Evolutionary conservation across 2,888 invertebrate genomes (phyloP).

Genomic region (Chrysina gloriosa): DNA sequence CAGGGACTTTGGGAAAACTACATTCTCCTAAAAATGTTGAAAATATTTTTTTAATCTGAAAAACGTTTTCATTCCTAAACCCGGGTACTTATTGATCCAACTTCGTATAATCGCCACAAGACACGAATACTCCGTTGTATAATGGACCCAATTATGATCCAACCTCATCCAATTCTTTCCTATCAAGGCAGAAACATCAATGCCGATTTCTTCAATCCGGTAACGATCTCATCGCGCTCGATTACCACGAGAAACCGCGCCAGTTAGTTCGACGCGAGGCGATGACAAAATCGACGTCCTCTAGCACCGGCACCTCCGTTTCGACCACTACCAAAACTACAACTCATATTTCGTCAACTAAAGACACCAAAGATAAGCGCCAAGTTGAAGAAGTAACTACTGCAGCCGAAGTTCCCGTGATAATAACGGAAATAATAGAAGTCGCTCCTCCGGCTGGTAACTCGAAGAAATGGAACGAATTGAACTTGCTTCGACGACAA

Average conservation of each 20-base stretch:
- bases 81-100: too few relatives aligned
- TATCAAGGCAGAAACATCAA: slow-evolving; percentile 13
- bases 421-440: slow-evolving; percentile 17
- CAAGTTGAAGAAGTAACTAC: not conserved
- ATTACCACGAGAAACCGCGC: not conserved
- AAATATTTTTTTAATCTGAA: too few relatives aligned
- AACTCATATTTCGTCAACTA: too few relatives aligned
- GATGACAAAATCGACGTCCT: not conserved
- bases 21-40: too few relatives aligned
- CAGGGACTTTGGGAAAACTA: too few relatives aligned
- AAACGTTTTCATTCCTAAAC: too few relatives aligned
- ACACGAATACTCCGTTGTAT: too few relatives aligned
- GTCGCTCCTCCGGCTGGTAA: not conserved
- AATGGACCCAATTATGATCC: not conserved
- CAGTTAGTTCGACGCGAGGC: not conserved
- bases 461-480: not conserved
- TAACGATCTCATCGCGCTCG: not conserved
- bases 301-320: not conserved
- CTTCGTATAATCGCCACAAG: too few relatives aligned
- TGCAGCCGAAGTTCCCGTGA: not conserved
- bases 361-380: not conserved
- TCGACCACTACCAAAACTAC: not conserved
- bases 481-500: too few relatives aligned
- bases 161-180: not conserved
- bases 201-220: not conserved